Conservation (phyloP, 2,113 vertebrate genomes). For the Clarias batrachus region DNA sequence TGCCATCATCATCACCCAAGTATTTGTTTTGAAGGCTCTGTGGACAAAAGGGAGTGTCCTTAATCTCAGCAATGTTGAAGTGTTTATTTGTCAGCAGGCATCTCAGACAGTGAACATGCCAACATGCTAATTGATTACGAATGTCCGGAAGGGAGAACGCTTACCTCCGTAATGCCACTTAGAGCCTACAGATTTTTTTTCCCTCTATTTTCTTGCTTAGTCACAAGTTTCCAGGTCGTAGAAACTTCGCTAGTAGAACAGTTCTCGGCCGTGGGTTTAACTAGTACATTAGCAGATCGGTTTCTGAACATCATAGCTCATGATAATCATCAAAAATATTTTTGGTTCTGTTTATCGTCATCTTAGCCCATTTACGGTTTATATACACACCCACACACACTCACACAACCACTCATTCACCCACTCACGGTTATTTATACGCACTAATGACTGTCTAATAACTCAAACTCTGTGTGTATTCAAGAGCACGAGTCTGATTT, state of each 20-base stretch:
- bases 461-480: neutral
- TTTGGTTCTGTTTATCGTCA: neutral
- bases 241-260: neutral
- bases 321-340: neutral
- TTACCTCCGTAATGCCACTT: neutral
- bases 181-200: slow-evolving; percentile 51
- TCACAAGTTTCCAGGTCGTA: slow-evolving; percentile 19
- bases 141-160: neutral
- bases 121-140: slow-evolving; percentile 9
- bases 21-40: slow-evolving; percentile 32
- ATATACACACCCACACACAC: neutral
- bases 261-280: neutral
- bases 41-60: slow-evolving; percentile 24
- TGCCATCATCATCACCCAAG: slow-evolving; percentile 8
- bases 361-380: neutral
- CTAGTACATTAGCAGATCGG: neutral
- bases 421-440: neutral
- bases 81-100: slow-evolving; percentile 37
- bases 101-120: slow-evolving; percentile 10
- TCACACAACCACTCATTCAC: slow-evolving; percentile 2
- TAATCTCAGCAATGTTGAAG: slow-evolving; percentile 45
- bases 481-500: neutral
- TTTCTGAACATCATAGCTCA: neutral
- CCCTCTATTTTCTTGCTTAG: neutral
- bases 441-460: neutral